These are phyloP conservation scores for Atractosteus spatula DNA, from an alignment of 2,113 vertebrate genomes.

Conservation along the genomic window DNA sequence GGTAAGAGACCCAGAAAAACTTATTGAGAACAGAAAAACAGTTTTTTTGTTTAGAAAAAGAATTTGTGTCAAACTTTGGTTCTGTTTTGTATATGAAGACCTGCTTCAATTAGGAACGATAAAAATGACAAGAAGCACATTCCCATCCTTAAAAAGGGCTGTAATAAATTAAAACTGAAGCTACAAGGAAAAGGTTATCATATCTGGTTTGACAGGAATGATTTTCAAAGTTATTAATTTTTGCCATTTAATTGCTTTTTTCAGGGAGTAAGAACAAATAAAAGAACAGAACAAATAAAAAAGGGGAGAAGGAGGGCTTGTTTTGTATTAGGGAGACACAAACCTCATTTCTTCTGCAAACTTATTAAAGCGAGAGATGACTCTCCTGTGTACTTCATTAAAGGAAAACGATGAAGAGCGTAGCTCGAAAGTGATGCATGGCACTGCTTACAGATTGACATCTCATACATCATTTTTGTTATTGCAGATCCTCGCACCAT, in stretches of 20 bases:
- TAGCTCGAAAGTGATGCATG: conserved; percentile 50
- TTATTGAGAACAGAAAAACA: too few relatives aligned
- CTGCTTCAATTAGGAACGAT: too few relatives aligned
- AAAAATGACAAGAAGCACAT: too few relatives aligned
- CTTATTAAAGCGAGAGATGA: conserved; percentile 37
- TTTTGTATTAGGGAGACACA: too few relatives aligned
- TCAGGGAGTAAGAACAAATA: neutral
- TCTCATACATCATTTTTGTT: conserved; percentile 64
- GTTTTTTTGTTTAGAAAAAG: too few relatives aligned
- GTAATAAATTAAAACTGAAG: too few relatives aligned
- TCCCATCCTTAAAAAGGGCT: too few relatives aligned
- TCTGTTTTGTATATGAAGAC: too few relatives aligned
- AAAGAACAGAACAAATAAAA: conserved; percentile 27
- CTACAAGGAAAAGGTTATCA: too few relatives aligned
- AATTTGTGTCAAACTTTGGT: too few relatives aligned
- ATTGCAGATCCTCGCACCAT: conserved; percentile 58
- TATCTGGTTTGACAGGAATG: neutral
- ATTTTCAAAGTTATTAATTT: conserved; percentile 34
- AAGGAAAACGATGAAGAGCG: conserved; percentile 37
- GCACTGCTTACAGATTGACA: conserved; percentile 50
- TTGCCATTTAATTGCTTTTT: conserved; percentile 14
- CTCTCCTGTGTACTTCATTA: conserved; percentile 40
- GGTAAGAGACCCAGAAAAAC: too few relatives aligned
- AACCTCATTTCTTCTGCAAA: conserved; percentile 30
- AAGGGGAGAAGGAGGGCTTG: neutral